Percentiles rank a stretch among this genome's conserved stretches.
Evolutionary conservation across 2,797 vertebrate genomes (phyloP).

Genomic region (Sebastes iracundus): DNA sequence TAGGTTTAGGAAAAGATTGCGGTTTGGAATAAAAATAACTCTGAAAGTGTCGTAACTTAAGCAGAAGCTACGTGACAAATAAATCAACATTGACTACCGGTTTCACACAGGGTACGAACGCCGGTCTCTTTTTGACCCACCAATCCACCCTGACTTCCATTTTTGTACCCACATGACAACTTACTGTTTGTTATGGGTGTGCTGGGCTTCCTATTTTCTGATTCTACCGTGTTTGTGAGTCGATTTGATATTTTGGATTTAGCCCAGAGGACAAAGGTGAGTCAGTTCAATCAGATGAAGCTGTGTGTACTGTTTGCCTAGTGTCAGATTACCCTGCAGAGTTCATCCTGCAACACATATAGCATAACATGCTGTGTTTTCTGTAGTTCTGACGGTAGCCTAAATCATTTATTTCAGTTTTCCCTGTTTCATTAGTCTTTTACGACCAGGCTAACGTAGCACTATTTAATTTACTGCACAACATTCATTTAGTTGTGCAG

Average conservation of each 20-base stretch:
- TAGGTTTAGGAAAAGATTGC: too few relatives aligned
- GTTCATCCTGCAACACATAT: background rate
- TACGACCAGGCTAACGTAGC: background rate
- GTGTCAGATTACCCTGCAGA: background rate
- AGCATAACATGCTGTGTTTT: background rate
- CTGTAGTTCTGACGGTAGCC: background rate
- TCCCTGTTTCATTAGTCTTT: background rate
- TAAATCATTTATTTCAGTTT: background rate
- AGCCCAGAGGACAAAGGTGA: background rate
- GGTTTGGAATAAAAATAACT: too few relatives aligned
- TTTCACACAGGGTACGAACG: too few relatives aligned
- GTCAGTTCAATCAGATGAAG: background rate
- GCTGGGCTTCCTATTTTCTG: background rate
- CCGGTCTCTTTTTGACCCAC: too few relatives aligned
- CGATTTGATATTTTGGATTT: slow-evolving; percentile 1
- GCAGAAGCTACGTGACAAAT: too few relatives aligned
- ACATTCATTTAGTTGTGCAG: background rate
- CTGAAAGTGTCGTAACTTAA: too few relatives aligned
- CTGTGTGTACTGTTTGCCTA: background rate
- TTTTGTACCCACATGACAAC: background rate
- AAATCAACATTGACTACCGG: too few relatives aligned
- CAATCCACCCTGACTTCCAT: background rate
- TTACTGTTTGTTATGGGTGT: background rate
- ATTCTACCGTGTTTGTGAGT: background rate
- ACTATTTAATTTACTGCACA: slow-evolving; percentile 1